These are phyloP conservation scores for Takifugu ocellatus DNA, from an alignment of 2,797 vertebrate species.

Conservation along the genomic window DNA sequence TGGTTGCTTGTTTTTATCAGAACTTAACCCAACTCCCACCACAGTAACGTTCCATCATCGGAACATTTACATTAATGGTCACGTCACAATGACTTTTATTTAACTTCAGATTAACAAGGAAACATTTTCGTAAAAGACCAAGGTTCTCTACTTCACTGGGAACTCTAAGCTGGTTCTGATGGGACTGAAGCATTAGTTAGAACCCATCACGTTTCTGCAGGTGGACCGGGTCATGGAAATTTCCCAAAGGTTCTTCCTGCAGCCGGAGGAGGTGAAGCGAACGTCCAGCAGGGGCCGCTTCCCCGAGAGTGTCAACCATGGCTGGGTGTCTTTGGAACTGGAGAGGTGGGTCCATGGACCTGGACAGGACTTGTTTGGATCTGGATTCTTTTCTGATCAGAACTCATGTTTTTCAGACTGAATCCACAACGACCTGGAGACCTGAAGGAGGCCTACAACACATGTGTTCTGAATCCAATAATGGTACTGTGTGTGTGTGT, in stretches of 20 bases:
- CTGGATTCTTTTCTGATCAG: too few species aligned
- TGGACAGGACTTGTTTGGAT: neutral
- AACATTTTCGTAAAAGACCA: too few species aligned
- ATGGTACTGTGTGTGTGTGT: conserved; percentile 50
- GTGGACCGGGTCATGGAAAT: conserved; percentile 45
- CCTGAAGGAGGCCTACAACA: conserved; percentile 77
- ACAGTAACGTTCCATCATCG: too few species aligned
- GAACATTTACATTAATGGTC: too few species aligned
- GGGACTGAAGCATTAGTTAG: too few species aligned
- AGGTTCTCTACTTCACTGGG: too few species aligned
- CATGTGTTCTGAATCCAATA: conserved; percentile 29
- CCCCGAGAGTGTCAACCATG: conserved; percentile 49
- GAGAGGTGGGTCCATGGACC: conserved; percentile 55
- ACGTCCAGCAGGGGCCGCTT: conserved; percentile 49
- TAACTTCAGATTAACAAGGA: too few species aligned
- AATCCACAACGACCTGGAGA: conserved; percentile 68
- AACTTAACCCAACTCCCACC: too few species aligned
- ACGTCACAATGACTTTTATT: too few species aligned
- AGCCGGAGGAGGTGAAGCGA: conserved; percentile 64
- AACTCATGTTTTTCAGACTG: conserved; percentile 54
- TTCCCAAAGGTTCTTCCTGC: conserved; percentile 69
- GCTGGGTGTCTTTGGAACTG: conserved; percentile 64
- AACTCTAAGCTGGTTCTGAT: too few species aligned
- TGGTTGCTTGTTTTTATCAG: too few species aligned
- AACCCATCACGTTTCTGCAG: neutral